These are phyloP conservation scores for Gadopsis bispinosus DNA, from an alignment of 2,797 vertebrate species.

Conservation along the genomic window DNA sequence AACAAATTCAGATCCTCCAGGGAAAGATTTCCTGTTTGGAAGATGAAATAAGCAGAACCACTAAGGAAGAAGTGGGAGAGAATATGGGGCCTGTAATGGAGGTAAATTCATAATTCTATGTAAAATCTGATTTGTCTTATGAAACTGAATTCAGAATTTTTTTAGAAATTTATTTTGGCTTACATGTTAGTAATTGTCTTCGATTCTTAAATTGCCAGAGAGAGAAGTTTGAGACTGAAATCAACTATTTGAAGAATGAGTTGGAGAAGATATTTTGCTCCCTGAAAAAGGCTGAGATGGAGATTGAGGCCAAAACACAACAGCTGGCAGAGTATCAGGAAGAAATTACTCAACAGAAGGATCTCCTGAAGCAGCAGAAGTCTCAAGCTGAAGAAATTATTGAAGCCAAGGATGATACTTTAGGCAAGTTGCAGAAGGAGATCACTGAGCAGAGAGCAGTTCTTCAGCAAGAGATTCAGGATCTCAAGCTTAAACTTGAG, in stretches of 20 bases:
- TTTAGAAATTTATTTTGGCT: not conserved
- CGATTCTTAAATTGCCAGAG: constrained; percentile 55
- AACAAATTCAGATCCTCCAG: constrained; percentile 92
- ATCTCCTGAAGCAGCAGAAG: constrained; percentile 69
- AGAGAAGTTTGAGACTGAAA: constrained; percentile 67
- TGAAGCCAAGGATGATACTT: constrained; percentile 56
- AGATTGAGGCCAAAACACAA: constrained; percentile 76
- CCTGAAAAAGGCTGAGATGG: constrained; percentile 79
- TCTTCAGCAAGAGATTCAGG: constrained; percentile 63
- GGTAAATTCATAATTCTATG: constrained; percentile 76
- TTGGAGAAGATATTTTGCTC: constrained; percentile 78
- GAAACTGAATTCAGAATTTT: not conserved
- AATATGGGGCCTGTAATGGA: constrained; percentile 92
- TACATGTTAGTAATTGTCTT: not conserved
- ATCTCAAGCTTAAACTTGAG: constrained; percentile 66
- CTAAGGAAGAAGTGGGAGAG: constrained; percentile 88
- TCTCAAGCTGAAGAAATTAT: constrained; percentile 42
- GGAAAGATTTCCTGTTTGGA: constrained; percentile 92
- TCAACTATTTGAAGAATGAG: constrained; percentile 63
- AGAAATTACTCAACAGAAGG: constrained; percentile 70
- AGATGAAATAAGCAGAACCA: constrained; percentile 85
- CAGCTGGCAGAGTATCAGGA: constrained; percentile 72
- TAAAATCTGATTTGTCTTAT: not conserved
- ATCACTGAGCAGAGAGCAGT: constrained; percentile 49
- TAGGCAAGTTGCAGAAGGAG: constrained; percentile 57